Base-by-base conservation (phyloP, 2,113 vertebrate genomes). In the Hydropotes inermis region DNA sequence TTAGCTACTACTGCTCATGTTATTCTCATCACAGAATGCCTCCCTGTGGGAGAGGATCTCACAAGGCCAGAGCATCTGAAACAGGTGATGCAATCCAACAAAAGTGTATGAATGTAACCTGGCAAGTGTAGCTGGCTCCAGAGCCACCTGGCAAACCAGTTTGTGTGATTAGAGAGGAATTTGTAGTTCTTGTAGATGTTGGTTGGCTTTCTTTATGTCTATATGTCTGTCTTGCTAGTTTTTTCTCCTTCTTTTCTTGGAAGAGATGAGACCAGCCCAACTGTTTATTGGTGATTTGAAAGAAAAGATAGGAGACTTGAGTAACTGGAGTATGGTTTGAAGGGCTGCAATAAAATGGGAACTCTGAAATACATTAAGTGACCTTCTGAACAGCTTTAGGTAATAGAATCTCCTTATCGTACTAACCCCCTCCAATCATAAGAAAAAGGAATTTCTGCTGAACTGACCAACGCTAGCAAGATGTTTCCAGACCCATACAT, bases 381-480 rank as follows among this genome's bases (percentile, higher is more conserved):
- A 21, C 43, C 67, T 86, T 76, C 64, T 19, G 54, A 89, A 93
- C 47, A 90, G 25, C n/a, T 89, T n/a, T 33, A 60, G 45, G 52
- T 23, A n/a, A 11, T 15, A 70, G 61, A 57, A 36, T 54, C 16
- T 58, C 30, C 78, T 47, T 17, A 87, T 16, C 14, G 25, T 28
- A 52, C 14, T 47, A 87, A 23, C 14, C 1, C 2, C 17, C 2
- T 14, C 57, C 57, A 91, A 17, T 36, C 33, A 27, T 17, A 95
- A 67, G 54, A 60, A 82, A 87, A 89, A 17, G 27, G 47, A 88
- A 76, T 93, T 97, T 89, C 92, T 96, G n/a, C 39, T 95, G 60
- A 95, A 55, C 39, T 86, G 30, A 36, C 30, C 83, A 88, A 86
- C n/a, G 43, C n/a, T 58, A 91, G 47, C 52, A 96, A 78, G 47